These are phyloP conservation scores for Chitala chitala DNA, from an alignment of 2,113 vertebrate species.

Conservation along the genomic window DNA sequence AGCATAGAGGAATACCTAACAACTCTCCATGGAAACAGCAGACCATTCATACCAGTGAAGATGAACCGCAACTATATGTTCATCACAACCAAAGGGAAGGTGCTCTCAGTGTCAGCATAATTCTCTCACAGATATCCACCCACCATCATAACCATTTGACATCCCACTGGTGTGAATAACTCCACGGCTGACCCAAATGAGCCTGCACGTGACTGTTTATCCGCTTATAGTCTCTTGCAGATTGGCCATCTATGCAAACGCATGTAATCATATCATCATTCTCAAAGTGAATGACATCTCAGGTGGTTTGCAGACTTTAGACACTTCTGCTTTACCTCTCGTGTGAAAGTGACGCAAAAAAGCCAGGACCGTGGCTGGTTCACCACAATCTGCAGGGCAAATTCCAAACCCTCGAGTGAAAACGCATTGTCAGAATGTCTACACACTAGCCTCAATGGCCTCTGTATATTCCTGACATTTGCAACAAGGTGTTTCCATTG, in stretches of 20 bases:
- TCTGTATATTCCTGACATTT: neutral
- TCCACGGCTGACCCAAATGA: too few species aligned
- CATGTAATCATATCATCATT: too few species aligned
- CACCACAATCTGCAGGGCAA: too few species aligned
- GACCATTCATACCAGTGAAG: neutral
- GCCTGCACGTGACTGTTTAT: too few species aligned
- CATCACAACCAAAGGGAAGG: neutral
- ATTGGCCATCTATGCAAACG: too few species aligned
- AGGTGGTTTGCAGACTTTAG: too few species aligned
- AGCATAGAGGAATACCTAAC: neutral
- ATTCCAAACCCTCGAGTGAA: too few species aligned
- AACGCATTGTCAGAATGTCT: neutral
- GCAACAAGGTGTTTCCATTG: neutral
- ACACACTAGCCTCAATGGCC: neutral
- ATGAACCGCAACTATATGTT: neutral
- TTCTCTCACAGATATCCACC: neutral
- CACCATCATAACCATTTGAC: neutral
- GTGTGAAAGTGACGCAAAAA: too few species aligned
- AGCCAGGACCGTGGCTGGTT: too few species aligned
- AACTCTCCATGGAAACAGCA: neutral
- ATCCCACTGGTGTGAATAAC: neutral
- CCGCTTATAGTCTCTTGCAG: too few species aligned
- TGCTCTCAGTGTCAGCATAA: neutral
- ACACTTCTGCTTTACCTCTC: too few species aligned
- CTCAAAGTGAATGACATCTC: too few species aligned